Base-by-base conservation (phyloP, 2,888 invertebrate species). In the Hyalella azteca region DNA sequence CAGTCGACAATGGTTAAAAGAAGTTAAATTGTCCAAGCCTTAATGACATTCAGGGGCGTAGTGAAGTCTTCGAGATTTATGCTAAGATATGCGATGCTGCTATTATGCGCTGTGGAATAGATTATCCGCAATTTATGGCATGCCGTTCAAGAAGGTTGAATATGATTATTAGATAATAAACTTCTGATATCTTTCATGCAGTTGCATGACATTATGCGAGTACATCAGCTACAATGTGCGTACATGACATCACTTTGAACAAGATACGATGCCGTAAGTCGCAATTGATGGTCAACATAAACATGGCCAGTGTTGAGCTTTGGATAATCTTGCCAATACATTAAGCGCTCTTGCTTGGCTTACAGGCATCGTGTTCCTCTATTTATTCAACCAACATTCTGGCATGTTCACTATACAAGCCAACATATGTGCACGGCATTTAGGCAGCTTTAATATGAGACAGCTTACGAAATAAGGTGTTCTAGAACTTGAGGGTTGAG, bases 1-100 rank as follows among this genome's bases (percentile, higher is more conserved):
- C 66, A 66, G 36, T 32, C 66, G 7, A 66, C 66, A 66, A 66
- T 32, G 19, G 66, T 19, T 22, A n/a, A 36, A 29, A 59, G 59
- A 59, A 32, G 59, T 59, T 36, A 66, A 36, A 66, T 66, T 66
- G 66, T 66, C 66, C 66, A 66, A 66, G 66, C 36, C 66, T 29
- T 66, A 66, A 66, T 66, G 66, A 36, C 19, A 66, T 39, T 32
- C 29, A n/a, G 19, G 66, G 66, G 66, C 66, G 66, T 66, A 66
- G 66, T 66, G 66, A 66, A 32, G 66, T 66, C 36, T 66, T 32
- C 66, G 36, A 66, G 66, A 66, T 66, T 66, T 66, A 66, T 66
- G 39, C 66, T 32, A 66, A 36, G 66, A 66, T 66, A 66, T 66
- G 66, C 66, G 66, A 66, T 66, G 66, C 66, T 66, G 66, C 66